Conservation (phyloP, 2,888 invertebrate genomes). For the Limenitis camilla region DNA sequence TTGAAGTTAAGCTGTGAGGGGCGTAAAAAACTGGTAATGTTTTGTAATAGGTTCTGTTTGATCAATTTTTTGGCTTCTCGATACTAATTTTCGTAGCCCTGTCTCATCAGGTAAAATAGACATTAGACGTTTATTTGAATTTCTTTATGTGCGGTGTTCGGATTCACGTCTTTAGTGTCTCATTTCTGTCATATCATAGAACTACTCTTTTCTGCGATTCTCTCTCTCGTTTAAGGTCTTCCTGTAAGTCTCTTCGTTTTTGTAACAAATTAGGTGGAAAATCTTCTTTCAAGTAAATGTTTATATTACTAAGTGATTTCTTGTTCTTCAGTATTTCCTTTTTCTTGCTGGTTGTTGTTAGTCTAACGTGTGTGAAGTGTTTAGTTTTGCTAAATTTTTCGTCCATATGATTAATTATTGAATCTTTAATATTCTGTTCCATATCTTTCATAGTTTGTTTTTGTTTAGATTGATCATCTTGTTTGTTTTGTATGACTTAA, state of each 20-base stretch:
- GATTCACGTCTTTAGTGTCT: conserved; percentile 12
- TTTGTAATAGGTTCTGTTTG: too few species aligned
- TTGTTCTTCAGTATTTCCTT: conserved; percentile 25
- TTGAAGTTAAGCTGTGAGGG: too few species aligned
- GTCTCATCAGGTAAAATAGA: too few species aligned
- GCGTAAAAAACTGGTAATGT: too few species aligned
- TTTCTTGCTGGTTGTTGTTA: conserved; percentile 22
- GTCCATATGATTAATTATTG: conserved; percentile 27
- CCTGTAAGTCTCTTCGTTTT: conserved; percentile 26
- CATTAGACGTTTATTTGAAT: too few species aligned
- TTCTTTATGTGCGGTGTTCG: too few species aligned
- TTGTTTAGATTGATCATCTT: conserved; percentile 21
- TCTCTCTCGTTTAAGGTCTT: conserved; percentile 19
- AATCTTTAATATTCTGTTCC: conserved; percentile 27
- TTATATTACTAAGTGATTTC: conserved; percentile 10
- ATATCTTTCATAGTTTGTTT: conserved; percentile 26
- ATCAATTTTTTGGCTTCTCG: too few species aligned
- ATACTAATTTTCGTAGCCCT: too few species aligned
- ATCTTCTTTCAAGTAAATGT: conserved; percentile 26
- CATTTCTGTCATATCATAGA: conserved; percentile 23
- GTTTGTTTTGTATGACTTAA: conserved; percentile 20
- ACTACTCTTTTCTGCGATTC: conserved; percentile 21
- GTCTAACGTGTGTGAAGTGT: too few species aligned
- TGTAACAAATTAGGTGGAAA: conserved; percentile 23
- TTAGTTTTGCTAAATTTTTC: too few species aligned